Base-by-base conservation (phyloP, 2,113 vertebrate species). In the Ivindomyrus marchei region DNA sequence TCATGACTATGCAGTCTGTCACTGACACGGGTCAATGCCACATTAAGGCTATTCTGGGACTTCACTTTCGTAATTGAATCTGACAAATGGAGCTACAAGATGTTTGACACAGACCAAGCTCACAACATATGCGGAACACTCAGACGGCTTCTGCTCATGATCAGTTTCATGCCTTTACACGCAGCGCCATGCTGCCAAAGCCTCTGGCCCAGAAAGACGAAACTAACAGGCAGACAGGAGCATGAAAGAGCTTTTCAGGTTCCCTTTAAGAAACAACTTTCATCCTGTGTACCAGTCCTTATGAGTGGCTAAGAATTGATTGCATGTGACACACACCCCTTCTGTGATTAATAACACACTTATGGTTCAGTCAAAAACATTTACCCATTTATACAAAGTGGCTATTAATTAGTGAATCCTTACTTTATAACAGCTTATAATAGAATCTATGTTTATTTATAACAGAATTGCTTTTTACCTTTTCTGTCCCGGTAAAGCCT, bases 31-130 rank as follows among this genome's bases (percentile, higher is more conserved):
- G 46, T 46, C 19, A 36, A 13, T 49, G 39, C 31, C 9, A 46
- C 47, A 39, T 89, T 89, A 21, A 77, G 21, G 56, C 42, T 62
- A 85, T 85, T 89, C 89, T 47, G 19, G 87, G 85, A 42, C 85
- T 27, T 52, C 85, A 88, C 47, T 17, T 24, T 45, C 27, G 58
- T 87, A 87, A 74, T 42, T 45, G n/a, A 42, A 90, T 90, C 85
- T 56, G 85, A 77, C 46, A 42, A 90, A 88, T 80, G 85, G 58
- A 36, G 21, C 42, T 50, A 47, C 21, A 88, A 88, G 58, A 36
- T 90, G 58, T 50, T 85, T 74, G 45, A 52, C 84, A 74, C 84
- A 39, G 58, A 39, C 89, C 56, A 5, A 86, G 56, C 13, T 80
- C 85, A 53, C 27, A 36, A 90, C 85, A 77, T 89, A 89, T n/a